Percentiles rank a stretch among this genome's conserved stretches.
phyloP scores from a whole-genome alignment of 2,888 invertebrate genomes.

The Conus canariensis region DNA sequence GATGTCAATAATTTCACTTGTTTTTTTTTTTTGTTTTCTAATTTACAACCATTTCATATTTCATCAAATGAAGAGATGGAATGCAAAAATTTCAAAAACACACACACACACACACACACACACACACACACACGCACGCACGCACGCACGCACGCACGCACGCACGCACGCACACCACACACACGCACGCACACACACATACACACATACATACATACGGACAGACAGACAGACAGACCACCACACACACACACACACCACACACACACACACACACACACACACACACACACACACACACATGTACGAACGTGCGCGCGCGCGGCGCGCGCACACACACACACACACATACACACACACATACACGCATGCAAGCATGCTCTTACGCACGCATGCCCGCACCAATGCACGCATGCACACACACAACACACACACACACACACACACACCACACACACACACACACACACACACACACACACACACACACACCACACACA shows the following conservation, averaged over 20 bases:
- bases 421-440: too few species aligned
- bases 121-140: background rate
- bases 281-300: conserved; percentile 8
- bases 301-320: background rate
- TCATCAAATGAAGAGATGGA: too few species aligned
- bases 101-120: too few species aligned
- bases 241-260: conserved; percentile 8
- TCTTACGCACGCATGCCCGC: too few species aligned
- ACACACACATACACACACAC: conserved; percentile 10
- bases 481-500: too few species aligned
- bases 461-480: too few species aligned
- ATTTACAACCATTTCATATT: background rate
- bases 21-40: background rate
- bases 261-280: conserved; percentile 10
- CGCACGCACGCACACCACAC: background rate
- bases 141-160: background rate
- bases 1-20: background rate
- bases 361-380: background rate
- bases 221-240: background rate
- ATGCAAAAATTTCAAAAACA: too few species aligned
- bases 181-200: too few species aligned
- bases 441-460: too few species aligned
- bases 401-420: too few species aligned
- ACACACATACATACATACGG: background rate
- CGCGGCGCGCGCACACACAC: background rate